Base-by-base conservation (phyloP, 2,113 vertebrate genomes). In the Channa maculata region DNA sequence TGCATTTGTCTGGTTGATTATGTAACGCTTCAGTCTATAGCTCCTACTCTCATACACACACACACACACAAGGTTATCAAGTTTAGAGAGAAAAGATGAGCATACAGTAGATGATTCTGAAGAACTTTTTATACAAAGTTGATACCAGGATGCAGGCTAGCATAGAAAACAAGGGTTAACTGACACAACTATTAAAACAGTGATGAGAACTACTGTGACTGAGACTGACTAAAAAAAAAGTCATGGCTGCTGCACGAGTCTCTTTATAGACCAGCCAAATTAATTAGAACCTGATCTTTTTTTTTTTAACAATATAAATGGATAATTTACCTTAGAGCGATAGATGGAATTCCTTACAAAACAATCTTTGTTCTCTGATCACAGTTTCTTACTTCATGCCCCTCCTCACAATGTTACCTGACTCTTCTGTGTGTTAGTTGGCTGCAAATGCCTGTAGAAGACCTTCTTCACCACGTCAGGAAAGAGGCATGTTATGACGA, bases 391-490 rank as follows among this genome's bases (percentile, higher is more conserved):
- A 57, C 13, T 33, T 72, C 15, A n/a, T 53, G 12, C 39, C 41
- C 41, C 44, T 46, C 41, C 10, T 50, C 49, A 39, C 61, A 10
- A 61, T 8, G 50, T 93, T 96, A 97, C 98, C 97, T 99, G 98
- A 82, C 95, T 96, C 92, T 96, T 99, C 94, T 99, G 96, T 55
- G 96, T 98, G 93, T 89, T 96, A 72, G 97, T 98, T 83, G 97
- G 98, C 83, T 92, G 86, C 67, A 99, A 88, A 59, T 98, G 97
- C 88, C 97, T 94, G 88, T 95, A 97, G 79, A 97, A 91, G 33
- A 98, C 96, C 92, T 99, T 99, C 95, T 98, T 99, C 88, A 98
- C 82, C 84, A 99, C 92, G 75, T 99, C 98, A 65, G 97, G 92
- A 85, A 96, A 95, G 6, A 99, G 95, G 91, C 98, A 99, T 38